Evolutionary conservation across 1,140 invertebrate genomes (phyloP), one percentile per base, ranked within the genome.

Genomic region (Drosophila sturtevanti): DNA sequence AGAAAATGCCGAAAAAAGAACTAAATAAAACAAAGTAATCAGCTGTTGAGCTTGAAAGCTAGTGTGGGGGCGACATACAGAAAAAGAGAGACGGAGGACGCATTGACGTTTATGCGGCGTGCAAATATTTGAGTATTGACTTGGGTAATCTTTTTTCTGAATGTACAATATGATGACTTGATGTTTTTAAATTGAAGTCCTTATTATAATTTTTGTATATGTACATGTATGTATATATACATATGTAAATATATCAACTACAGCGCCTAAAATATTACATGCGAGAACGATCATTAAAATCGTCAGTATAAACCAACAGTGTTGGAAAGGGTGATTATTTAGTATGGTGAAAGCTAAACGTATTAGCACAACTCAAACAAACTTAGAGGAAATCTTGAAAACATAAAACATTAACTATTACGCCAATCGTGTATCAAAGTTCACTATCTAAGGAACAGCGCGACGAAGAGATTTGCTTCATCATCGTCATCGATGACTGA

Each of bases 31-130:
- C 37, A 51, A 60, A 60, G 35, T 54, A 69, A 64, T 68, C 77
- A 71, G 68, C 67, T 75, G 81, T 68, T 77, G 71, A 63, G 66
- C 37, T 63, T 27, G 21, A 41, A 22, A n/a, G 27, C 31, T 24
- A 55, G n/a, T 58, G 10, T 10, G 37, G 24, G 24, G 52, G 48
- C 38, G 51, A 12, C 51, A 37, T 34, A 48, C 16, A 21, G 4
- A 10, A 9, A 48, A 6, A 48, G 4, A 48, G 16, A 18, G 16
- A 48, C 6, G 16, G 9, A 44, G 41, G 16, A 14, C 14, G 14
- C 6, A 44, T 21, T 48, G 0, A 27, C 35, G 62, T 48, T 63
- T 58, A 64, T 61, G 21, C 35, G 44, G 12, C 2, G 34, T 22
- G n/a, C 9, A 21, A 31, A 44, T 59, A n/a, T 2, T 4, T 6